Evolutionary conservation across 2,113 vertebrate genomes (phyloP).

Genomic region (Grantiella picta): DNA sequence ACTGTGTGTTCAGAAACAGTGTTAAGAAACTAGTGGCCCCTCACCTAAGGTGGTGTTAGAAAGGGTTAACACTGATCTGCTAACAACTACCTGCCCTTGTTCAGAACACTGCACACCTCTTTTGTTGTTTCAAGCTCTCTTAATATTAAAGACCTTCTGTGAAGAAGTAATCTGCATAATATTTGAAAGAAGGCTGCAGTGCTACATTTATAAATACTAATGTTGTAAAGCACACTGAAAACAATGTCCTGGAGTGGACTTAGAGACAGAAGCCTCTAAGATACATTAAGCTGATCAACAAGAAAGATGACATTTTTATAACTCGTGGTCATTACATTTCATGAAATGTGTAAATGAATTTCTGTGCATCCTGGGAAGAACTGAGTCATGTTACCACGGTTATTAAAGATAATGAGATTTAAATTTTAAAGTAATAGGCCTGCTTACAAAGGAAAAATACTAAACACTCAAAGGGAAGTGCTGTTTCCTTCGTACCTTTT

Average conservation of each 20-base stretch:
- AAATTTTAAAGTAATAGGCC: not conserved
- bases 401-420: constrained; percentile 3
- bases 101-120: not conserved
- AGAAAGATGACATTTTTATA: not conserved
- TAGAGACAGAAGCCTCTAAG: not conserved
- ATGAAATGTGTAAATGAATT: rapidly evolving
- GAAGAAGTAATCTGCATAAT: not conserved
- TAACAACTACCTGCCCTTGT: not conserved
- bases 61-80: not conserved
- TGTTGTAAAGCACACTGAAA: not conserved
- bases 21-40: not conserved
- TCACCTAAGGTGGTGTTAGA: not conserved
- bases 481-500: not conserved
- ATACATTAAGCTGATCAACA: not conserved
- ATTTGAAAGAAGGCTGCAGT: not conserved
- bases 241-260: not conserved
- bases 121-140: not conserved
- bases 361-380: not conserved
- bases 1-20: not conserved
- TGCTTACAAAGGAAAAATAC: not conserved
- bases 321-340: not conserved
- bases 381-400: not conserved
- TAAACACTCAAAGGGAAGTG: not conserved
- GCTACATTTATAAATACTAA: not conserved
- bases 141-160: not conserved